Evolutionary conservation across 2,888 invertebrate genomes (phyloP).

Genomic region (Troilus luridus): DNA sequence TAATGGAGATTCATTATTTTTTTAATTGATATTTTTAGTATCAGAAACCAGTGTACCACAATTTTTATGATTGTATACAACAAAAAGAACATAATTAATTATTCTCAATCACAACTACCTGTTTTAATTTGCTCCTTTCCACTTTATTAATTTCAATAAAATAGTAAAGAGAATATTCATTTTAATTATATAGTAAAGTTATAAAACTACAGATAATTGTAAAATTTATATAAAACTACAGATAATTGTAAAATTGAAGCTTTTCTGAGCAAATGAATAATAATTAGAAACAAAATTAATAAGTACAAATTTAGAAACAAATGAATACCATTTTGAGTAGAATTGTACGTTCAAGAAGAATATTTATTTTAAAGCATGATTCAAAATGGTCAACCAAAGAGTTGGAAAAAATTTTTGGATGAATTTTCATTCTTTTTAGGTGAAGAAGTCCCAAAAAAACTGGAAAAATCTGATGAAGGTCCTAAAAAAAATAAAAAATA

Average conservation of each 20-base stretch:
- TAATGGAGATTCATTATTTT: background rate
- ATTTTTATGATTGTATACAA: too few species aligned
- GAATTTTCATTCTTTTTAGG: constrained; percentile 3
- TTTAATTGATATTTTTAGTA: too few species aligned
- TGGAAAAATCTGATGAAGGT: constrained; percentile 13
- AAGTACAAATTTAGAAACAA: background rate
- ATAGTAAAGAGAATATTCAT: background rate
- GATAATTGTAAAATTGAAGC: background rate
- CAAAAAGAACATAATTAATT: too few species aligned
- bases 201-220: background rate
- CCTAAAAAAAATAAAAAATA: background rate
- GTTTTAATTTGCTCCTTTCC: too few species aligned
- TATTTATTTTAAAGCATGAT: background rate
- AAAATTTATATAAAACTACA: background rate
- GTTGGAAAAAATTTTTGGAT: constrained; percentile 11
- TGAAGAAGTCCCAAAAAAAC: background rate
- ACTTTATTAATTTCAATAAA: background rate
- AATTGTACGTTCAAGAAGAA: background rate
- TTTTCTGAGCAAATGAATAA: background rate
- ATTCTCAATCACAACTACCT: too few species aligned
- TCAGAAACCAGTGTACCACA: too few species aligned
- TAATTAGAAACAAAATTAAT: background rate
- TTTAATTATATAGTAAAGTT: background rate
- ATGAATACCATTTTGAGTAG: background rate
- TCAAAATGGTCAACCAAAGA: background rate